Conservation (phyloP, 2,113 vertebrate species). For the Leptobrachium ailaonicum region DNA sequence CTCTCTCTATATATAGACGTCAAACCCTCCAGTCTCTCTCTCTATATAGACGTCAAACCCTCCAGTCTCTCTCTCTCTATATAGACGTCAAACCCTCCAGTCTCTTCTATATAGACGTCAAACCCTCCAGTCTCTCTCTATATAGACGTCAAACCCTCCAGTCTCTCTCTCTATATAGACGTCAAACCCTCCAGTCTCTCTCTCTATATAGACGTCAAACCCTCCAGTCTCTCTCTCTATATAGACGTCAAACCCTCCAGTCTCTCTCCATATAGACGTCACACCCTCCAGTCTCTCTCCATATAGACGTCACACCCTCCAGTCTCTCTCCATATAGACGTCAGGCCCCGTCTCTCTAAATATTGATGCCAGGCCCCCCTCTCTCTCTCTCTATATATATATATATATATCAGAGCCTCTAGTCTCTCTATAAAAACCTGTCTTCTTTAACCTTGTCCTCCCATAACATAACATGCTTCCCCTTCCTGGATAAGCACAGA, state of each 20-base stretch:
- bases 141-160: neutral
- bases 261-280: neutral
- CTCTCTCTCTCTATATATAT: too few relatives aligned
- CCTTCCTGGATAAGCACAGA: too few relatives aligned
- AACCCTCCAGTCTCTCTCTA: neutral
- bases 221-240: neutral
- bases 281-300: neutral
- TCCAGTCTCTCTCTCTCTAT: neutral
- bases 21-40: neutral
- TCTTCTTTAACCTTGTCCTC: too few relatives aligned
- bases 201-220: neutral
- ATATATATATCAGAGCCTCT: too few relatives aligned
- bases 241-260: too few relatives aligned
- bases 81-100: neutral
- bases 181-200: neutral
- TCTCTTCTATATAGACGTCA: neutral
- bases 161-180: neutral
- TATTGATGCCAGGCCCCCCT: neutral
- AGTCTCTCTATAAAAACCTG: too few relatives aligned
- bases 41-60: neutral
- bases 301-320: neutral
- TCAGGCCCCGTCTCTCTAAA: neutral
- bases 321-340: neutral
- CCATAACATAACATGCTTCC: too few relatives aligned
- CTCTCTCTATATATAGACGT: neutral